These are phyloP conservation scores for Microcebus griseorufus DNA, from an alignment of 2,113 vertebrate species.

Conservation along the genomic window DNA sequence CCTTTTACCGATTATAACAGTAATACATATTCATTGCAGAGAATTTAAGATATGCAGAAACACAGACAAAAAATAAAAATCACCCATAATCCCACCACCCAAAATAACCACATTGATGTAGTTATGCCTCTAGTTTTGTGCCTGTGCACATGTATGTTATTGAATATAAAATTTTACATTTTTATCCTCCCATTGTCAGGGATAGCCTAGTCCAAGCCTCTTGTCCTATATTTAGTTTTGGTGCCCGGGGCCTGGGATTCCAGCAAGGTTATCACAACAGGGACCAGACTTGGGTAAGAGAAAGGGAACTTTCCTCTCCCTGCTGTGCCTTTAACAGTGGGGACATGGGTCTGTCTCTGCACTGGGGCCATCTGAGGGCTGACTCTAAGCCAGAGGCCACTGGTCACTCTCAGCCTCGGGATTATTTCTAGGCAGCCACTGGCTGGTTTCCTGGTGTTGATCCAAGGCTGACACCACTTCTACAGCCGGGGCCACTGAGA, in stretches of 20 bases:
- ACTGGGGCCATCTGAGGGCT: not conserved
- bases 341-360: not conserved
- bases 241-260: not conserved
- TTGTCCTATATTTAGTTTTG: not conserved
- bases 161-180: not conserved
- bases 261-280: not conserved
- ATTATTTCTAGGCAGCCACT: conserved; percentile 55
- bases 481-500: not conserved
- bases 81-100: conserved; percentile 34
- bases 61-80: conserved; percentile 65
- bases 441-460: not conserved
- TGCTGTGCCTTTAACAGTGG: not conserved
- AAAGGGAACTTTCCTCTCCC: not conserved
- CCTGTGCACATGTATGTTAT: not conserved
- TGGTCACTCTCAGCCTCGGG: not conserved
- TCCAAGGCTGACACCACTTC: not conserved
- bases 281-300: not conserved
- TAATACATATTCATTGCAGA: conserved; percentile 74
- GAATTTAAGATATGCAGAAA: conserved; percentile 57
- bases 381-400: not conserved
- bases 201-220: not conserved
- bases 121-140: not conserved
- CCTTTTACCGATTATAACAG: conserved; percentile 71
- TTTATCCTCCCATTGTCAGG: not conserved
- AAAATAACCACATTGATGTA: conserved; percentile 50